phyloP scores from a whole-genome alignment of 2,888 invertebrate genomes.

The Diaphora mendica region DNA sequence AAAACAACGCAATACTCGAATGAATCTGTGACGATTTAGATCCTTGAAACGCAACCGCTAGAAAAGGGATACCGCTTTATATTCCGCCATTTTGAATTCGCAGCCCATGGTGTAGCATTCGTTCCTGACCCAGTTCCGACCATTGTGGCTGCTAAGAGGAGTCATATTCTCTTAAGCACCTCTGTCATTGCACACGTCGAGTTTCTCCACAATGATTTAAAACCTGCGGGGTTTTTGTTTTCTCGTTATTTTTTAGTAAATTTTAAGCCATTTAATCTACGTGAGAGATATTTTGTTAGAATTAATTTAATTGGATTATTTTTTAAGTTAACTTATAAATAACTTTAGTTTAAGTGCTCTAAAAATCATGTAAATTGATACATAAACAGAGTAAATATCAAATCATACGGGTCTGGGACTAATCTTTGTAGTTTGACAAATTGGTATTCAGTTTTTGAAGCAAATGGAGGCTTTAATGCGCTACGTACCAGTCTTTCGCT shows the following conservation, averaged over 20 bases:
- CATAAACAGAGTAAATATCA: neutral
- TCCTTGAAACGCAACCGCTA: neutral
- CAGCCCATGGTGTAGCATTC: constrained; percentile 39
- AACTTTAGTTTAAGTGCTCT: neutral
- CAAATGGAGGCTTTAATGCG: no score
- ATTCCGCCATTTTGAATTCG: constrained; percentile 31
- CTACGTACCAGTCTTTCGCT: neutral
- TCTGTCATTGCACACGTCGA: constrained; percentile 45
- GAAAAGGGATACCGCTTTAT: neutral
- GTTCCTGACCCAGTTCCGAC: constrained; percentile 58
- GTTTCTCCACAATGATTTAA: constrained; percentile 32
- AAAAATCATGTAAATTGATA: neutral
- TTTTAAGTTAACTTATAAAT: neutral
- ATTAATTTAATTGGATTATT: neutral
- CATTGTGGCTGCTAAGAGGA: constrained; percentile 51
- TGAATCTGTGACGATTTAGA: neutral
- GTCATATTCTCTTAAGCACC: constrained; percentile 59
- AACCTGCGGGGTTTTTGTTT: constrained; percentile 19
- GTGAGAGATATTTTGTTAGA: neutral
- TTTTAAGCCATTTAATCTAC: constrained; percentile 9
- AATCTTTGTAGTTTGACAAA: no score
- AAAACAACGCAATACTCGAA: neutral
- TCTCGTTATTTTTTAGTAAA: constrained; percentile 16
- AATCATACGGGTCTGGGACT: no score
- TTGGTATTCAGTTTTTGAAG: no score